A percentile compares a stretch with the other conserved stretches of the same genome.
Evolutionary conservation across 2,113 vertebrate genomes (phyloP).

Genomic region (Nycticorax nycticorax): DNA sequence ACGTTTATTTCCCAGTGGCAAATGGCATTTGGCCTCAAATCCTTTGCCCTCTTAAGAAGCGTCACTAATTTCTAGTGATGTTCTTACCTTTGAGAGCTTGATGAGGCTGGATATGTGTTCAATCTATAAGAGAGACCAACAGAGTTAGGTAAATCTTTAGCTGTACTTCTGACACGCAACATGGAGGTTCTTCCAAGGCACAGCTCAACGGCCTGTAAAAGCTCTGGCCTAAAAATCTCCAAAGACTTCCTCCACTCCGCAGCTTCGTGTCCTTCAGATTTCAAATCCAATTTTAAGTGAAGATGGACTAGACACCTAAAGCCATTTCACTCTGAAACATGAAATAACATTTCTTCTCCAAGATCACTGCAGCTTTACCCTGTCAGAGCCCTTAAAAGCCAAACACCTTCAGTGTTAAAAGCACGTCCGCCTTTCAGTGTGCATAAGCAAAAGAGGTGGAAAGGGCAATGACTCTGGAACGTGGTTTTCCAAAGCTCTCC

Average conservation of each 20-base stretch:
- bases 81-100: slow-evolving; percentile 94
- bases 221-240: neutral
- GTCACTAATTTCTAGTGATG: neutral
- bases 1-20: neutral
- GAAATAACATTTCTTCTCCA: neutral
- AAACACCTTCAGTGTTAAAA: neutral
- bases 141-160: neutral
- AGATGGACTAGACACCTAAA: neutral
- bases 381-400: neutral
- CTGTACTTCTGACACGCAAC: neutral
- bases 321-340: neutral
- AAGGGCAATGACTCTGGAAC: neutral
- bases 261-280: neutral
- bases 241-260: neutral
- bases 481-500: neutral
- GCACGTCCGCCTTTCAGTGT: rapidly evolving
- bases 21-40: neutral
- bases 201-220: neutral
- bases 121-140: slow-evolving; percentile 83
- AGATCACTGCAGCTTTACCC: neutral
- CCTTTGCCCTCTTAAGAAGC: neutral
- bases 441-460: neutral
- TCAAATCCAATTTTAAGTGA: neutral
- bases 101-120: slow-evolving; percentile 97
- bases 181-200: neutral